Conservation (phyloP, 2,888 invertebrate genomes). For the Oxytorus armatus region DNA sequence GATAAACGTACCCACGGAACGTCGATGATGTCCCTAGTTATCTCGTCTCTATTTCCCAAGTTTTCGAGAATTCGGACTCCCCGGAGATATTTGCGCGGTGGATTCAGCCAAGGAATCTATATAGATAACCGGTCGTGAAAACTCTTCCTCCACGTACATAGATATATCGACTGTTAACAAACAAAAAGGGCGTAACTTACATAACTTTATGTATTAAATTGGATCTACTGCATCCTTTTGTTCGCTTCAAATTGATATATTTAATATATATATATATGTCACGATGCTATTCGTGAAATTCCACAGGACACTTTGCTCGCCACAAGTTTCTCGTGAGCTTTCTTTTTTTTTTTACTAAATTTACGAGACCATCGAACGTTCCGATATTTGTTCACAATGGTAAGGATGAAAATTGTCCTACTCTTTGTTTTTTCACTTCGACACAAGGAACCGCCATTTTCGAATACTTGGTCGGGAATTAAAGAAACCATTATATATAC, state of each 20-base stretch:
- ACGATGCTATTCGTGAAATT: background rate
- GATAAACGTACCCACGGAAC: conserved; percentile 39
- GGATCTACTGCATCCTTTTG: background rate
- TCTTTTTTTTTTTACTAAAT: conserved; percentile 37
- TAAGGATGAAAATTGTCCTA: too few relatives aligned
- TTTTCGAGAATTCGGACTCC: conserved; percentile 73
- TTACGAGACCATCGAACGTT: conserved; percentile 36
- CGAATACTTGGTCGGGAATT: too few relatives aligned
- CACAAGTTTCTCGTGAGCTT: conserved; percentile 33
- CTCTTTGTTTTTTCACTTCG: too few relatives aligned
- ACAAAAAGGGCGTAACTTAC: background rate
- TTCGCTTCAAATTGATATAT: background rate
- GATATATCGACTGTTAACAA: background rate
- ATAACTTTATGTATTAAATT: background rate
- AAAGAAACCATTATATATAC: too few relatives aligned
- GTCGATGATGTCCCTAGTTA: conserved; percentile 46
- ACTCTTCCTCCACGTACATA: conserved; percentile 16
- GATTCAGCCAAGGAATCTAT: conserved; percentile 37
- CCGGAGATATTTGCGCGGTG: conserved; percentile 75
- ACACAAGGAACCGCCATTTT: too few relatives aligned
- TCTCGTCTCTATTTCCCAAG: conserved; percentile 41
- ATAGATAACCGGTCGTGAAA: conserved; percentile 47
- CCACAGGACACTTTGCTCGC: conserved; percentile 1
- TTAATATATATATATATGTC: background rate
- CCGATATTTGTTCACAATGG: background rate